Percentiles rank a stretch among this genome's conserved stretches.
These are phyloP conservation scores for Megathymus violae DNA, from an alignment of 1,140 invertebrate species.

Conservation along the genomic window DNA sequence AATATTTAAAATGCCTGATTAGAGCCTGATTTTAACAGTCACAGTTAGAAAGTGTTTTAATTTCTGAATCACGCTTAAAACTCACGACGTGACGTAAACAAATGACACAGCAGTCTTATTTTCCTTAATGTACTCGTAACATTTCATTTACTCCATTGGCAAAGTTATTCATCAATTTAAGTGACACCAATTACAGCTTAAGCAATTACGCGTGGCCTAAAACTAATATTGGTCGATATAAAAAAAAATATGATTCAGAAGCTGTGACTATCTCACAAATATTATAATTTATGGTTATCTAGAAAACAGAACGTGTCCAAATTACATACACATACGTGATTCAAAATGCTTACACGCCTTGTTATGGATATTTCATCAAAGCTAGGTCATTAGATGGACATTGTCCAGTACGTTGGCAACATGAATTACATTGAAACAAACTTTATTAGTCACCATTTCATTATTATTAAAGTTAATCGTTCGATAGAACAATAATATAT, in stretches of 20 bases:
- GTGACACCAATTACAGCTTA: neutral
- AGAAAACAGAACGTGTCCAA: slow-evolving; percentile 25
- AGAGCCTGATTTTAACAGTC: no score
- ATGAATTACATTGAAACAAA: neutral
- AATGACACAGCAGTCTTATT: no score
- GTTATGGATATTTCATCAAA: slow-evolving; percentile 15
- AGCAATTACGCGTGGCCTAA: neutral
- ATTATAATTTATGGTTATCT: slow-evolving; percentile 10
- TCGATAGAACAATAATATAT: neutral
- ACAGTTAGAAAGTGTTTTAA: no score
- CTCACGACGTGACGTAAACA: neutral
- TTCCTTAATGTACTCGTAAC: no score
- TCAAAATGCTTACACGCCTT: slow-evolving; percentile 27
- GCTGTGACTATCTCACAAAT: slow-evolving; percentile 1
- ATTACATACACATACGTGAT: slow-evolving; percentile 30
- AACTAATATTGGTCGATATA: neutral
- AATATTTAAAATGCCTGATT: no score
- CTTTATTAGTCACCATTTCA: neutral
- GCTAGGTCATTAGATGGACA: slow-evolving; percentile 22
- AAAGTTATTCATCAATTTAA: no score
- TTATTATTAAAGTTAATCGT: neutral
- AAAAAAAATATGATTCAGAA: slow-evolving; percentile 3
- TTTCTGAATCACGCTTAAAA: slow-evolving; percentile 1
- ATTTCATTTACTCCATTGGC: no score
- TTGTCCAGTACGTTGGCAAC: neutral